phyloP scores from a whole-genome alignment of 2,888 invertebrate species.

The Heliconius hortense region DNA sequence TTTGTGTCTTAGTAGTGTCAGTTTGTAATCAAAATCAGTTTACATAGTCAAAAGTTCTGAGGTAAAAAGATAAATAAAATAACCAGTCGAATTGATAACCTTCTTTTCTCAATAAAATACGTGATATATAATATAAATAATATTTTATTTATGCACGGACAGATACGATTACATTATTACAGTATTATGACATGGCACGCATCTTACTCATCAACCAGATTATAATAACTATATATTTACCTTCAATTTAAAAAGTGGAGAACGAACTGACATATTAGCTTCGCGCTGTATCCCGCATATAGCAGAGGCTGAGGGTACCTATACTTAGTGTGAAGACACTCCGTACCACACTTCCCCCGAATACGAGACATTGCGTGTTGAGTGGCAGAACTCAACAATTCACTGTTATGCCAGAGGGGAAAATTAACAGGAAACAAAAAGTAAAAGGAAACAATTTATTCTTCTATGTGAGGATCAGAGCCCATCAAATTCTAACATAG shows the following conservation, averaged over 20 bases:
- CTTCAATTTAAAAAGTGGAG: not conserved
- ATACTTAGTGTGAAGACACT: not conserved
- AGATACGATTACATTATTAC: constrained; percentile 1
- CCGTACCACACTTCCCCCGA: not conserved
- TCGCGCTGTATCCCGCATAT: not conserved
- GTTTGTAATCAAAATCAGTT: too few relatives aligned
- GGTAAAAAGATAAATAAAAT: too few relatives aligned
- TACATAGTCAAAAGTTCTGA: too few relatives aligned
- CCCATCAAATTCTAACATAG: not conserved
- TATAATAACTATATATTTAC: not conserved
- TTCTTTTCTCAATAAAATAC: not conserved
- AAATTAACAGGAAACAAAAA: too few relatives aligned
- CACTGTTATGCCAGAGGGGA: too few relatives aligned
- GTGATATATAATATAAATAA: not conserved
- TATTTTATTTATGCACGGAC: not conserved
- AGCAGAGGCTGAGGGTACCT: not conserved
- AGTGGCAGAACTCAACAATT: too few relatives aligned
- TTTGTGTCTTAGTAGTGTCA: too few relatives aligned
- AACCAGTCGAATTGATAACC: too few relatives aligned
- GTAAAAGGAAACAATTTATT: not conserved
- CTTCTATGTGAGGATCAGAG: not conserved
- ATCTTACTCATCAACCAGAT: not conserved
- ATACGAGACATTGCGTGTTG: not conserved
- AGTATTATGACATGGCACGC: not conserved
- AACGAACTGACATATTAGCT: not conserved